Percentiles rank a stretch among this genome's conserved stretches.
Conservation (phyloP, 2,888 invertebrate genomes). For the Microctonus hyperodae region DNA sequence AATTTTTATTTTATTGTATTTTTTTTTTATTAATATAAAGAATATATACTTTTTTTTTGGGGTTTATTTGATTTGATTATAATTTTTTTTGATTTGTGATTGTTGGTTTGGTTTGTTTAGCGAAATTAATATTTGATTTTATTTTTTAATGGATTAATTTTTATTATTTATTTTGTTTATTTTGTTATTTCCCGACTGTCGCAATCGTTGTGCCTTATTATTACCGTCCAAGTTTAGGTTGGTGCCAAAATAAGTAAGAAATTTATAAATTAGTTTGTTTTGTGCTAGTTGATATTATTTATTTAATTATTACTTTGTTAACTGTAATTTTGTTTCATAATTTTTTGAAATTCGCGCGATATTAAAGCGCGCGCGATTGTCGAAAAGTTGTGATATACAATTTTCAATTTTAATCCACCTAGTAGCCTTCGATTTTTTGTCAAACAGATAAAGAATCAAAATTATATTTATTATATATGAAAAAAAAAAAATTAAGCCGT, state of each 20-base stretch:
- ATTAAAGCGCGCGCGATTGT: neutral
- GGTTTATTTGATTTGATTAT: too few species aligned
- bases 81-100: too few species aligned
- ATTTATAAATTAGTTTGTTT: conserved; percentile 3
- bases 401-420: conserved; percentile 31
- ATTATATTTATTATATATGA: neutral
- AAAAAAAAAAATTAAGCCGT: neutral
- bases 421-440: conserved; percentile 38
- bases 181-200: conserved; percentile 43
- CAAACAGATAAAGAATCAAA: conserved; percentile 14
- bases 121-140: neutral
- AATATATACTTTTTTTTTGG: too few species aligned
- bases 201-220: conserved; percentile 52
- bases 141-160: conserved; percentile 6
- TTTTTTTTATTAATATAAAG: too few species aligned
- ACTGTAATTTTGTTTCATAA: neutral
- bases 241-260: conserved; percentile 41
- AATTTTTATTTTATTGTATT: too few species aligned
- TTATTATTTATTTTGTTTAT: conserved; percentile 17
- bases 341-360: conserved; percentile 18
- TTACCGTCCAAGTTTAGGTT: conserved; percentile 49
- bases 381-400: neutral
- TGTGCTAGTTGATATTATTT: neutral
- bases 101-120: too few species aligned
- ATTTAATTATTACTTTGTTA: neutral